phyloP scores from a whole-genome alignment of 1,140 invertebrate species.

The Diorhabda elongata region DNA sequence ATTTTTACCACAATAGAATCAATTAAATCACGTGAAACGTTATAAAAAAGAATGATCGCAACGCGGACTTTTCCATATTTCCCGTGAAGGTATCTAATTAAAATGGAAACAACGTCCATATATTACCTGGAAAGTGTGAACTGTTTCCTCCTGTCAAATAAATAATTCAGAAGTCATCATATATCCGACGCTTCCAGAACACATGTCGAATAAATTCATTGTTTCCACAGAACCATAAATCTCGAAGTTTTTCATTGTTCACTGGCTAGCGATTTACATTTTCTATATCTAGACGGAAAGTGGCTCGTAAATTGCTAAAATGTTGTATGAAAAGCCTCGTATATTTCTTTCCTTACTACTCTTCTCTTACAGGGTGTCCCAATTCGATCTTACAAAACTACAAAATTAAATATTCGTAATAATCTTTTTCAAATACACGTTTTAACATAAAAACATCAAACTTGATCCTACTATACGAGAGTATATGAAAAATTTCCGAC shows the following conservation, averaged over 20 bases:
- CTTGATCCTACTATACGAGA: no score
- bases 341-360: slow-evolving; percentile 27
- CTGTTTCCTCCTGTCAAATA: slow-evolving; percentile 1
- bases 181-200: slow-evolving; percentile 12
- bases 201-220: slow-evolving; percentile 26
- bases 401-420: no score
- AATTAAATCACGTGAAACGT: no score
- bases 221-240: slow-evolving; percentile 24
- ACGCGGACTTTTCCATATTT: no score
- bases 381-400: neutral
- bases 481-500: no score
- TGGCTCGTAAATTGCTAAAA: slow-evolving; percentile 40
- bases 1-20: no score
- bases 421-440: no score
- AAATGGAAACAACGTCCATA: neutral
- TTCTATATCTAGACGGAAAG: slow-evolving; percentile 36
- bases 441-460: no score
- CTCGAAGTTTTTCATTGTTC: slow-evolving; percentile 24
- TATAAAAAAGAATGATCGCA: no score
- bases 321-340: slow-evolving; percentile 36
- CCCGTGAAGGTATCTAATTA: neutral
- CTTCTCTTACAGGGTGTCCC: neutral
- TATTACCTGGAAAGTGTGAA: neutral
- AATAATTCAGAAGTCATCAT: slow-evolving; percentile 6
- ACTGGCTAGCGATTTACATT: slow-evolving; percentile 36